Percentiles rank a stretch among this genome's conserved stretches.
Evolutionary conservation across 1,140 invertebrate genomes (phyloP).

Genomic region (Drosophila elegans): DNA sequence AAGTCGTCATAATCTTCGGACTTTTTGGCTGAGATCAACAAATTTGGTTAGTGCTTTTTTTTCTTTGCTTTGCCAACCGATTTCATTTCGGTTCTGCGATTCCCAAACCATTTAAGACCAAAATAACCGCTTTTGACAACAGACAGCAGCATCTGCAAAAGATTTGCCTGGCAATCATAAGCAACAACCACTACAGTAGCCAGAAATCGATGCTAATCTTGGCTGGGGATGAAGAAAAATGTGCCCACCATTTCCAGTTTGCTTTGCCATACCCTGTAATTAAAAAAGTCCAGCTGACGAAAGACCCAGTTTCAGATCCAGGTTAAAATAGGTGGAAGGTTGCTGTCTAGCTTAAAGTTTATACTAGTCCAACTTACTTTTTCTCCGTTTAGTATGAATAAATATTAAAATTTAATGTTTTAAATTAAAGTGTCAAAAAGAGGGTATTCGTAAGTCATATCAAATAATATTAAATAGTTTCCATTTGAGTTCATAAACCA

Average conservation of each 20-base stretch:
- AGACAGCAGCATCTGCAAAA: slow-evolving; percentile 41
- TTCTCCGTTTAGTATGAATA: no score
- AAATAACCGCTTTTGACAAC: slow-evolving; percentile 73
- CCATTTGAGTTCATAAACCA: slow-evolving; percentile 57
- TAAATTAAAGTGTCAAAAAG: no score
- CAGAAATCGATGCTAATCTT: slow-evolving; percentile 81
- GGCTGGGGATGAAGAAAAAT: slow-evolving; percentile 53
- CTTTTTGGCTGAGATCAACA: slow-evolving; percentile 47
- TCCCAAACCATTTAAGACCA: slow-evolving; percentile 67
- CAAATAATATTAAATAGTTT: neutral
- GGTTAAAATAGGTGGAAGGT: neutral
- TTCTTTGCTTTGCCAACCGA: slow-evolving; percentile 42
- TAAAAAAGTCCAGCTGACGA: neutral
- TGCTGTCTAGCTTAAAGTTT: no score
- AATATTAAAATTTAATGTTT: no score
- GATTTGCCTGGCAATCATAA: slow-evolving; percentile 30
- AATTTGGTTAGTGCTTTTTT: slow-evolving; percentile 28
- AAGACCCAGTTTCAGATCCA: neutral
- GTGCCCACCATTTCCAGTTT: slow-evolving; percentile 50
- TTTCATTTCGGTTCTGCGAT: slow-evolving; percentile 72
- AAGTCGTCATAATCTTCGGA: slow-evolving; percentile 74
- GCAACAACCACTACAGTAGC: slow-evolving; percentile 64
- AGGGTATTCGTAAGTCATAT: slow-evolving; percentile 1
- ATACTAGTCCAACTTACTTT: no score
- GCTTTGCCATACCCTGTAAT: slow-evolving; percentile 44